phyloP scores from a whole-genome alignment of 2,888 invertebrate species.

The Orthosia gothica region DNA sequence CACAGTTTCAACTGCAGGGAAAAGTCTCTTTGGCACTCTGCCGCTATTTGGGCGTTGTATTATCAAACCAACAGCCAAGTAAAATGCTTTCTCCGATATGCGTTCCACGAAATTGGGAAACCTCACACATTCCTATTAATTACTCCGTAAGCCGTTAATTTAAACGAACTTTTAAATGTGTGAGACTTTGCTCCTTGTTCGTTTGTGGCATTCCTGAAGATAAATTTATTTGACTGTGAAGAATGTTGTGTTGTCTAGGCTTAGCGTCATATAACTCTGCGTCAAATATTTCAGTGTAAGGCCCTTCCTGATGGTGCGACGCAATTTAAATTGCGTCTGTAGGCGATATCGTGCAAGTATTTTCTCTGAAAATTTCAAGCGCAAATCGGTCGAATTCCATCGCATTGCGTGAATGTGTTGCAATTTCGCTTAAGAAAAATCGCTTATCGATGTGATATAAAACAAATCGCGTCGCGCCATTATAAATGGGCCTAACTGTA shows the following conservation, averaged over 20 bases:
- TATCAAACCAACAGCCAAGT: conserved; percentile 76
- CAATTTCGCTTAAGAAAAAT: too few species aligned
- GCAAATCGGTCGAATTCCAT: too few species aligned
- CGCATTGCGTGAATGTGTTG: too few species aligned
- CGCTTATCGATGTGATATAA: too few species aligned
- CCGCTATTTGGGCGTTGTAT: conserved; percentile 72
- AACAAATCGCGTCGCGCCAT: too few species aligned
- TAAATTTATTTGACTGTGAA: conserved; percentile 35
- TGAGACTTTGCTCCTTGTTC: conserved; percentile 28
- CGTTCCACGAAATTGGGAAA: conserved; percentile 75
- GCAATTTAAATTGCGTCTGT: too few species aligned
- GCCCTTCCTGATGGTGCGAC: too few species aligned
- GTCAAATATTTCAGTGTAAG: conserved; percentile 21
- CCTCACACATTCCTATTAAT: conserved; percentile 68
- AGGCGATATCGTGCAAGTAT: too few species aligned
- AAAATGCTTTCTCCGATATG: conserved; percentile 73
- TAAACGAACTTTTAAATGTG: conserved; percentile 58
- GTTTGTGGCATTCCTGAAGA: conserved; percentile 40
- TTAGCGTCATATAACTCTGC: conserved; percentile 19
- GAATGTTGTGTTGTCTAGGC: conserved; percentile 39
- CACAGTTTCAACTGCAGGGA: conserved; percentile 69
- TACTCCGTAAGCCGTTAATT: conserved; percentile 63
- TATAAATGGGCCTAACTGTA: neutral
- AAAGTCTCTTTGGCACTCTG: conserved; percentile 73
- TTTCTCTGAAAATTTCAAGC: too few species aligned